Conservation (phyloP, 2,888 invertebrate genomes). For the Drosophila imparisetae region DNA sequence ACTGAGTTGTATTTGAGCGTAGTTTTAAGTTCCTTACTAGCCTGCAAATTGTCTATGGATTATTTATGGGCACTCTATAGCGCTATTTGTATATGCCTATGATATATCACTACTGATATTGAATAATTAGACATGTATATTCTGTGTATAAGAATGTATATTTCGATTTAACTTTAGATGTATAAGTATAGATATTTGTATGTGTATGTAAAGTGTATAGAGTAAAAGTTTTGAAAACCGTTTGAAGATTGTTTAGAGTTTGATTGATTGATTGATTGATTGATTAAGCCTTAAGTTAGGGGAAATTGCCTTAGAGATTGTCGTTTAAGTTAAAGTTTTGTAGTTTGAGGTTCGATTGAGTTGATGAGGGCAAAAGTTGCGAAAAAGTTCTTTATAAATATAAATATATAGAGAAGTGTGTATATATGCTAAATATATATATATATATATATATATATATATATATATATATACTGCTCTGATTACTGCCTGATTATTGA, state of each 20-base stretch:
- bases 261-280: constrained; percentile 60
- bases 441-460: constrained; percentile 42
- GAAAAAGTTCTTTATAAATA: constrained; percentile 71
- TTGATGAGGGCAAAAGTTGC: constrained; percentile 64
- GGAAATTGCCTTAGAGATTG: constrained; percentile 71
- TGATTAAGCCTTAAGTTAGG: constrained; percentile 58
- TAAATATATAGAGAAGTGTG: constrained; percentile 49
- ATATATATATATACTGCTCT: constrained; percentile 42
- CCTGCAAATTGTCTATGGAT: constrained; percentile 34
- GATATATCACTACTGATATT: constrained; percentile 68
- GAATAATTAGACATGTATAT: constrained; percentile 61
- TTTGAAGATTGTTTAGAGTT: constrained; percentile 70
- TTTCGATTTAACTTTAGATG: constrained; percentile 23
- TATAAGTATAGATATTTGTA: constrained; percentile 36
- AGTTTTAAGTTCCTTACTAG: constrained; percentile 34
- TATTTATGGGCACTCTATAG: constrained; percentile 32
- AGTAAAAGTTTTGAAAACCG: constrained; percentile 58
- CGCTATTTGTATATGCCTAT: constrained; percentile 28
- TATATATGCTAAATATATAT: constrained; percentile 46
- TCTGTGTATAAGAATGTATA: constrained; percentile 30
- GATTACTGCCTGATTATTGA: constrained; percentile 44
- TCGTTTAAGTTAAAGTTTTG: constrained; percentile 54
- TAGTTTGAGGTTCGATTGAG: constrained; percentile 57
- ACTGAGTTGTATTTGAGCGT: constrained; percentile 51
- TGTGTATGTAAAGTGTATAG: constrained; percentile 42